Base-by-base conservation (phyloP, 2,113 vertebrate genomes). In the Capreolus pygargus region DNA sequence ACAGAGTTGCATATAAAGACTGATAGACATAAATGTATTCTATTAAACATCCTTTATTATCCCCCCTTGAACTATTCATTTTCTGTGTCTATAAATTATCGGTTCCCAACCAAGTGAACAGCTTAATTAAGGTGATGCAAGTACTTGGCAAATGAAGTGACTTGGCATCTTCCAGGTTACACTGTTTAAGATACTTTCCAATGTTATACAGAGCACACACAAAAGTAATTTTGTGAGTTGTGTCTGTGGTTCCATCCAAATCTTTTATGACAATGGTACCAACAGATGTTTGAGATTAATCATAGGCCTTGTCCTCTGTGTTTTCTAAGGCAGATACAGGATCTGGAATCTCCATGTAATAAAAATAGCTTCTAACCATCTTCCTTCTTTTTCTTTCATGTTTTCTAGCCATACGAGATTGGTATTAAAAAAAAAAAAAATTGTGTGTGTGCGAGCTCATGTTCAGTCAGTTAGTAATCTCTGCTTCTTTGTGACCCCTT, bases 101-200 rank as follows among this genome's bases (percentile, higher is more conserved):
- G 47, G 12, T 94, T 95, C 85, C 45, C 57, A 91, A 25, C 43
- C 54, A 97, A 81, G 16, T 86, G 45, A 97, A 84, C 36, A 89
- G 60, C 15, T 86, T 96, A 74, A 93, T 93, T 95, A 95, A 95
- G 76, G 47, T 67, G 17, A 90, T 64, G 89, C 58, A 85, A 95
- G 6, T 85, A 95, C 16, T 87, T 96, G 84, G 83, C 60, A 96
- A 93, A 89, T 79, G 43, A 97, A 95, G 3, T 85, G 8, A 2
- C 50, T 89, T 92, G 84, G 30, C 39, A 79, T 55, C 52, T 86
- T 95, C n/a, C 70, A 30, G n/a, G 10, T n/a, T 86, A 39, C 57
- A 6, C 28, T 54, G 33, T n/a, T 88, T 90, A 79, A 92, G 39
- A 78, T 55, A 27, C 7, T 57, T 95, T 86, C 36, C 7, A 64